phyloP scores from a whole-genome alignment of 2,113 vertebrate species.

The Pterocles gutturalis region DNA sequence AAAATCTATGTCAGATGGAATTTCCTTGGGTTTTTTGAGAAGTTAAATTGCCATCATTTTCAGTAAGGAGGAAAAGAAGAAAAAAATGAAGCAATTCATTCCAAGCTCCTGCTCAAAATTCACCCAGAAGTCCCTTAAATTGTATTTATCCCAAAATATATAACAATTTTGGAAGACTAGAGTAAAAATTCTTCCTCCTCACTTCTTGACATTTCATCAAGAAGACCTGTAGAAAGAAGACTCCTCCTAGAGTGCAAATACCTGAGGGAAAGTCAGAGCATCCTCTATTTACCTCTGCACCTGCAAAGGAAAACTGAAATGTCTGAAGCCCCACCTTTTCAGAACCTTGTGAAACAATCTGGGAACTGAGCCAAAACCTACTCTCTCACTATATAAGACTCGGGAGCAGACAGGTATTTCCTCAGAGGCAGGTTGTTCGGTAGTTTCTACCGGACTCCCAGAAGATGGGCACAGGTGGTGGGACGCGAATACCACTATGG shows the following conservation, averaged over 20 bases:
- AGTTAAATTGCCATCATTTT: background rate
- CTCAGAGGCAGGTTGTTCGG: conserved; percentile 55
- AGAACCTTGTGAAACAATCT: conserved; percentile 60
- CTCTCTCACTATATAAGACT: conserved; percentile 77
- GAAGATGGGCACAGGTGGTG: conserved; percentile 68
- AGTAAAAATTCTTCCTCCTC: conserved; percentile 11
- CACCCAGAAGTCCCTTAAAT: background rate
- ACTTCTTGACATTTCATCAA: background rate
- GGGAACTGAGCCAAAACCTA: conserved; percentile 67
- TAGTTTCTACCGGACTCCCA: conserved; percentile 37
- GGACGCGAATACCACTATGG: conserved; percentile 68
- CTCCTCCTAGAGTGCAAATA: conserved; percentile 74
- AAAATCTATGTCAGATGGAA: background rate
- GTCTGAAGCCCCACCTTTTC: conserved; percentile 63
- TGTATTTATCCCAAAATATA: background rate
- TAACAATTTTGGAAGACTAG: background rate
- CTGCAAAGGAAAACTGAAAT: conserved; percentile 59
- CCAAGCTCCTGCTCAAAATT: background rate
- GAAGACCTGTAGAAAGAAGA: background rate
- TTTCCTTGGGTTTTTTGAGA: background rate
- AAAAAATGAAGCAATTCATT: background rate
- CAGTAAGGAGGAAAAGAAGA: background rate
- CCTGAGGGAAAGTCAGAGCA: conserved; percentile 35
- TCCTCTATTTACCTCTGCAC: conserved; percentile 71
- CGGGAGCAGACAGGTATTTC: background rate